Base-by-base conservation (phyloP, 2,113 vertebrate genomes). In the Diphyllodes magnificus region DNA sequence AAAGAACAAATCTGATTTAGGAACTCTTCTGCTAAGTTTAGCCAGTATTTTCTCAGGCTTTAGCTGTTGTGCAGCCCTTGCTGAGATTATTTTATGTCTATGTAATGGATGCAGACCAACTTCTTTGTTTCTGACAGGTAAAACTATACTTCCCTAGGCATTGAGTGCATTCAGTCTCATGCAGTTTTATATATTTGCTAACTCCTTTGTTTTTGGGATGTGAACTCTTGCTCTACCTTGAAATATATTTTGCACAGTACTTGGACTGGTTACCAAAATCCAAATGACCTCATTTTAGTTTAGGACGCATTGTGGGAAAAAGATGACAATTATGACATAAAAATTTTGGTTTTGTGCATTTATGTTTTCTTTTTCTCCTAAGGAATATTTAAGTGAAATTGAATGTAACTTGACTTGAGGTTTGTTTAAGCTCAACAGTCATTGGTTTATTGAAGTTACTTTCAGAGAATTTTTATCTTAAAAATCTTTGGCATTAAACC, bases 381-480 rank as follows among this genome's bases (percentile, higher is more conserved):
- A 95, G 95, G 97, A 98, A 97, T 96, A 98, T 96, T 97, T 94
- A 96, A 96, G 82, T 96, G 93, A 97, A 96, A 97, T 93, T 97
- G 92, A 97, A 94, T 97, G 97, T 94, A 98, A 97, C 85, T 97
- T 96, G 96, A 97, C 82, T 88, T 92, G 88, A 97, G 88, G 77
- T 93, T 96, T 97, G 94, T 96, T 97, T 96, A 97, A 95, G 86
- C 94, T 97, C 94, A 97, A 88, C 64, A 94, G 87, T 95, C 86
- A 95, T 97, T 92, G 92, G 95, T 95, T 97, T 97, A 96, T 91
- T 96, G 95, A 49, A 96, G 91, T 93, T 90, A 88, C 86, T 97
- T 97, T 95, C 83, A 93, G 84, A 92, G 96, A 88, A 95, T 90
- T 97, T 98, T 98, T 97, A 97, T 96, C 93, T 97, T 93, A 88